Evolutionary conservation across 2,797 vertebrate species (phyloP).

Genomic region (Halcyon smyrnensis): DNA sequence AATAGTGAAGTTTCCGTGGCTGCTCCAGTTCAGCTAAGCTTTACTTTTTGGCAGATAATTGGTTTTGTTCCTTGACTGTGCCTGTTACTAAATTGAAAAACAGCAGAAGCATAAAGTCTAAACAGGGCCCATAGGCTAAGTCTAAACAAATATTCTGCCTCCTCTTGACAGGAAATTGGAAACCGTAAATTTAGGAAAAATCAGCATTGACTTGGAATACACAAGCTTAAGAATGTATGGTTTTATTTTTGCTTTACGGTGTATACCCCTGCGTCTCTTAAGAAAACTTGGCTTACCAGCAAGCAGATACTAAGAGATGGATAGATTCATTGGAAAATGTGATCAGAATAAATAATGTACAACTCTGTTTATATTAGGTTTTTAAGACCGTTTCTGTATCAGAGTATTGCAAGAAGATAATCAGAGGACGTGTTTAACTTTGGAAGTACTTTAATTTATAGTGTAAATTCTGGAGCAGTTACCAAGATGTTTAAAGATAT

Average conservation of each 20-base stretch:
- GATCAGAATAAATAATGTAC: slow-evolving; percentile 29
- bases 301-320: neutral
- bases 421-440: neutral
- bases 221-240: neutral
- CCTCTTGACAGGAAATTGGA: neutral
- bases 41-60: slow-evolving; percentile 23
- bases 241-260: neutral
- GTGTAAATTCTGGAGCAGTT: neutral
- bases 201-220: neutral
- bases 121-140: neutral
- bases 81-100: neutral
- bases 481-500: neutral
- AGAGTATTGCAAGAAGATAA: neutral
- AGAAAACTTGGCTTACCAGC: neutral
- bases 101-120: neutral
- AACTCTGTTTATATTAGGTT: neutral
- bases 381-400: no score
- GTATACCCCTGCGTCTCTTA: neutral
- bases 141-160: neutral
- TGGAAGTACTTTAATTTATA: slow-evolving; percentile 6
- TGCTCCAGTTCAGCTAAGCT: slow-evolving; percentile 31
- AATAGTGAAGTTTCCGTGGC: slow-evolving; percentile 6
- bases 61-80: neutral
- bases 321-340: slow-evolving; percentile 28
- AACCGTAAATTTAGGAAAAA: slow-evolving; percentile 1